A percentile compares a stretch with the other conserved stretches of the same genome.
Conservation (phyloP, 2,888 invertebrate genomes). For the Eueremaeus valkanovi region DNA sequence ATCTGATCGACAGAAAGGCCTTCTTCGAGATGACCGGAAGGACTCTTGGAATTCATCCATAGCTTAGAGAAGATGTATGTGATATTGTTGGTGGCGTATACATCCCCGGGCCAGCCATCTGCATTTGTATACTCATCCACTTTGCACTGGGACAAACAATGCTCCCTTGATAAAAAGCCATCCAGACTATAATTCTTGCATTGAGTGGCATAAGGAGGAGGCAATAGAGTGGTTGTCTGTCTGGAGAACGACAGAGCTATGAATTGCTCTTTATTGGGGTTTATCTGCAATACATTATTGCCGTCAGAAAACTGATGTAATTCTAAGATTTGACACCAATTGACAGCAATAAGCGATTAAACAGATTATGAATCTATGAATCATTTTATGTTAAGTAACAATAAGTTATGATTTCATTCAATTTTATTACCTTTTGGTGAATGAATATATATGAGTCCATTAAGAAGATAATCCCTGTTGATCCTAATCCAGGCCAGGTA, state of each 20-base stretch:
- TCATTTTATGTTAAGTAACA: too few species aligned
- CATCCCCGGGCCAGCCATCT: conserved; percentile 40
- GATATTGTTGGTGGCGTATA: conserved; percentile 25
- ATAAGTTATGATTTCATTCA: neutral
- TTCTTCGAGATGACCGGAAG: conserved; percentile 38
- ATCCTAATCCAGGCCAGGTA: conserved; percentile 37
- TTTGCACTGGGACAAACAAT: conserved; percentile 37
- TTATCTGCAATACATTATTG: conserved; percentile 32
- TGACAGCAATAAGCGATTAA: neutral
- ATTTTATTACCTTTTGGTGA: conserved; percentile 33
- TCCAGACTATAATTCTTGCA: conserved; percentile 37
- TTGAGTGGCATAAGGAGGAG: conserved; percentile 38
- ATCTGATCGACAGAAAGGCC: conserved; percentile 11
- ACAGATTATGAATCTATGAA: neutral
- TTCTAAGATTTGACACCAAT: neutral
- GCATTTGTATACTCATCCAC: conserved; percentile 1
- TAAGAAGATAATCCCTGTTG: conserved; percentile 37
- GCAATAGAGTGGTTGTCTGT: conserved; percentile 17
- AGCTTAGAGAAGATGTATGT: conserved; percentile 28
- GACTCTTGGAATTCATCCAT: conserved; percentile 34
- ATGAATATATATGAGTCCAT: conserved; percentile 38
- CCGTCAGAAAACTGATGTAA: conserved; percentile 35
- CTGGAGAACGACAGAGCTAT: conserved; percentile 21
- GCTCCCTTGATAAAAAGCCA: conserved; percentile 25
- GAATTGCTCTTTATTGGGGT: conserved; percentile 35